Evolutionary conservation across 2,888 invertebrate species (phyloP), one percentile per base, ranked within the genome.

Genomic region (Orchestes rusci): DNA sequence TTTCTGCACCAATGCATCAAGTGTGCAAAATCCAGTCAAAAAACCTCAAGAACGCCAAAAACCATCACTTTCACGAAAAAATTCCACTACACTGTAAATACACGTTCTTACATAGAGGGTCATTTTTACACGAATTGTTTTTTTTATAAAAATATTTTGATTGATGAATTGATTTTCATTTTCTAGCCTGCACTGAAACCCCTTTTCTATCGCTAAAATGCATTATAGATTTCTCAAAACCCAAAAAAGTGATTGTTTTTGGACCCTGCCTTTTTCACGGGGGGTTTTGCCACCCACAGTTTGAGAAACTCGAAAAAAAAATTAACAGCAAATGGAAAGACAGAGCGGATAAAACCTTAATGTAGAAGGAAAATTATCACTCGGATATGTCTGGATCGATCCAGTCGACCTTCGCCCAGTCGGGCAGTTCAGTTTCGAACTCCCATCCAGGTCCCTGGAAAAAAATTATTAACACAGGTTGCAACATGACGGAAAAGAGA

Each of bases 381-480:
- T 63, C 63, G 50, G 60, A 60, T 70, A 72, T 71, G 60, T 82
- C 80, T 31, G 76, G 74, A 59, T 85, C 86, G 45, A 74, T 73
- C 91, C 91, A 93, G 57, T 90, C 85, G 38, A 84, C 77, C 62
- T 76, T 75, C 27, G 95, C 94, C 96, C 96, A 96, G 41, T 83
- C 83, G 1, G 96, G 96, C 57, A 94, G 73, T 62, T 86, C 83
- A 2, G 93, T 92, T 70, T 90, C 84, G 69, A 89, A 96, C 61
- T 87, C 86, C 94, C 94, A 95, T 35, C 87, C 92, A 43, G 91
- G 89, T 20, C 94, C 94, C 89, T 91, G 70, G 1, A 64, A 70
- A 50, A 55, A 53, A 60, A 37, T 7, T 10, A 31, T 7, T 7
- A 23, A 23, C 23, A 10, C 7, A 7, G 10, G 10, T 23, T 23